Evolutionary conservation across 2,797 vertebrate species (phyloP).

Genomic region (Acanthopagrus latus): DNA sequence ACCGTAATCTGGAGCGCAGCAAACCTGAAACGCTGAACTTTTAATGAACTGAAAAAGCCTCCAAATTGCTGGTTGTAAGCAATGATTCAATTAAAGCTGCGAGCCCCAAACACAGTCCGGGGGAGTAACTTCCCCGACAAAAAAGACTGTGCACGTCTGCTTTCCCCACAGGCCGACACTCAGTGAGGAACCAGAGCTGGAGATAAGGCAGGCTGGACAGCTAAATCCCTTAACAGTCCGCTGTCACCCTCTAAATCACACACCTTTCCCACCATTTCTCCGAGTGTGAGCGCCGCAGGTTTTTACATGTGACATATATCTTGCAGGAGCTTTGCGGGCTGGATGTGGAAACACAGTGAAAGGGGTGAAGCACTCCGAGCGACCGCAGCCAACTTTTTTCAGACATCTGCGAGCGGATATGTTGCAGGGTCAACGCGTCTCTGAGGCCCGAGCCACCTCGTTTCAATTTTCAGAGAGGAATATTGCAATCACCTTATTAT

Average conservation of each 20-base stretch:
- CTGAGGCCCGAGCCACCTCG: slow-evolving; percentile 61
- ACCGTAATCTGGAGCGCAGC: slow-evolving; percentile 68
- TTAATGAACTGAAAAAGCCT: slow-evolving; percentile 79
- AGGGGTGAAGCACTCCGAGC: slow-evolving; percentile 38
- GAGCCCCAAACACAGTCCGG: slow-evolving; percentile 55
- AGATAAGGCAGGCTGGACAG: slow-evolving; percentile 74
- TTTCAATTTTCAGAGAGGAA: slow-evolving; percentile 76
- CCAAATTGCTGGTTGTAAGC: slow-evolving; percentile 76
- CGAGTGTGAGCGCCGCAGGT: slow-evolving; percentile 52
- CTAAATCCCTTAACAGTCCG: slow-evolving; percentile 68
- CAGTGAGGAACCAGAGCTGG: slow-evolving; percentile 61
- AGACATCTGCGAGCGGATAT: slow-evolving; percentile 66
- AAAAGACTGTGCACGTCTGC: slow-evolving; percentile 31
- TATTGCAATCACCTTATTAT: slow-evolving; percentile 74
- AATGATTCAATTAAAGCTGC: slow-evolving; percentile 81
- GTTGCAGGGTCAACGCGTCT: slow-evolving; percentile 64
- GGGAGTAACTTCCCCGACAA: slow-evolving; percentile 52
- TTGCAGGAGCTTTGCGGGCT: slow-evolving; percentile 43
- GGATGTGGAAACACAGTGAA: slow-evolving; percentile 54
- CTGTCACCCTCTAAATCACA: slow-evolving; percentile 81
- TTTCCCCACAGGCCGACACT: slow-evolving; percentile 49
- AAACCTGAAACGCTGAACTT: slow-evolving; percentile 81
- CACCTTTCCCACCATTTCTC: slow-evolving; percentile 69
- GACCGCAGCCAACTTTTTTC: slow-evolving; percentile 49
- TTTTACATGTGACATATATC: slow-evolving; percentile 67